Base-by-base conservation (phyloP, 2,113 vertebrate species). In the Chionomys nivalis region DNA sequence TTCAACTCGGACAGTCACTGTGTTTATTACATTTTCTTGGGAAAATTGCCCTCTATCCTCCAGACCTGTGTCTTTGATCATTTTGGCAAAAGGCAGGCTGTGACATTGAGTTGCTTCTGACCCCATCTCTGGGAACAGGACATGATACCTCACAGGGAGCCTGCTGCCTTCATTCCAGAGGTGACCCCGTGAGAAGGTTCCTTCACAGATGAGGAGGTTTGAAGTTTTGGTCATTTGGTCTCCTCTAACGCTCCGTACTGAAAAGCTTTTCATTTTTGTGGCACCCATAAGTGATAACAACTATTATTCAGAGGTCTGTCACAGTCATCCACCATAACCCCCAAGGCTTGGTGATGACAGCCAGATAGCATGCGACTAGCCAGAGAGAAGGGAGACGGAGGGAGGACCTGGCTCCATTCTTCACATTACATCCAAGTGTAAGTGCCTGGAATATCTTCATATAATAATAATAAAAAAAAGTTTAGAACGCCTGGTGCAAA, bases 1-100 rank as follows among this genome's bases (percentile, higher is more conserved):
- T 89, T 92, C 92, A 23, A 61, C 44, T 78, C 86, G 91, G n/a
- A 49, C 68, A 89, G 52, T 77, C 52, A 1, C 10, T 11, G 68
- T 66, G 33, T 94, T 89, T 66, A 88, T 95, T 92, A 39, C 21
- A 33, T 63, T 75, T 75, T 21, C 31, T 85, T 66, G 79, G 76
- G 70, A 68, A 96, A 55, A 88, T 87, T 28, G 47, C 13, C 7
- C 26, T 66, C 88, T 24, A 8, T 52, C 36, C 79, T 94, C 75
- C 58, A 65, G 28, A 24, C 9, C 66, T n/a, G 42, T 14, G 81
- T 47, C 52, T 52, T 94, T 47, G 72, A 82, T 82, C 78, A 72
- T 70, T 89, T 66, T 61, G n/a, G 21, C 47, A 28, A 58, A 76
- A 79, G 39, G 66, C 14, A 11, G 44, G 19, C 17, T 70, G 13